phyloP scores from a whole-genome alignment of 37 sponge, comb jelly and placozoan species.

The Petrosia ficiformis region DNA sequence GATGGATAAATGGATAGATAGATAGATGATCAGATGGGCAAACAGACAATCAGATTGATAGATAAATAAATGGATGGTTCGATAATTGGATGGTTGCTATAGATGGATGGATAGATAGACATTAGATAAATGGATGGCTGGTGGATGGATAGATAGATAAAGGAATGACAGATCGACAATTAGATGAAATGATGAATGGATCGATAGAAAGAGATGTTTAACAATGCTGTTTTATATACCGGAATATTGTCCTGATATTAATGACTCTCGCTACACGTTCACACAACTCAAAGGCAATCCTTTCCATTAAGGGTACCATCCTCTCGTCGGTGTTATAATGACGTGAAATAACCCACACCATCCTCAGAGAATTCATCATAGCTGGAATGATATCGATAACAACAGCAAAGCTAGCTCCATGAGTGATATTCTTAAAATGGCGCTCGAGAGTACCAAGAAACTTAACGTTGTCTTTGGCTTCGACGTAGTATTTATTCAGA shows the following conservation, averaged over 20 bases:
- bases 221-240: constrained; percentile 13
- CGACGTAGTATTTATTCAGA: constrained; percentile 87
- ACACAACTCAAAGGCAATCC: constrained; percentile 95
- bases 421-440: constrained; percentile 97
- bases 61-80: no score
- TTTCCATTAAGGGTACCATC: constrained; percentile 98
- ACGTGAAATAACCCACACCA: constrained; percentile 99
- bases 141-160: no score
- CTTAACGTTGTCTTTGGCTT: constrained; percentile 98
- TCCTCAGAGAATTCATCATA: constrained; percentile 97
- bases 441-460: constrained; percentile 96
- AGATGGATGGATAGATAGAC: no score
- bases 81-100: no score
- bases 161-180: not conserved
- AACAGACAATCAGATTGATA: not conserved
- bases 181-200: not conserved
- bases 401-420: constrained; percentile 84
- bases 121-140: no score
- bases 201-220: not conserved
- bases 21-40: not conserved
- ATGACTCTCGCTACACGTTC: constrained; percentile 82
- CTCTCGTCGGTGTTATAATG: constrained; percentile 98
- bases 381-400: constrained; percentile 91
- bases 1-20: no score
- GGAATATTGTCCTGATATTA: constrained; percentile 83